Evolutionary conservation across 2,113 vertebrate genomes (phyloP), one percentile per base, ranked within the genome.

Genomic region (Pterophyllum scalare): DNA sequence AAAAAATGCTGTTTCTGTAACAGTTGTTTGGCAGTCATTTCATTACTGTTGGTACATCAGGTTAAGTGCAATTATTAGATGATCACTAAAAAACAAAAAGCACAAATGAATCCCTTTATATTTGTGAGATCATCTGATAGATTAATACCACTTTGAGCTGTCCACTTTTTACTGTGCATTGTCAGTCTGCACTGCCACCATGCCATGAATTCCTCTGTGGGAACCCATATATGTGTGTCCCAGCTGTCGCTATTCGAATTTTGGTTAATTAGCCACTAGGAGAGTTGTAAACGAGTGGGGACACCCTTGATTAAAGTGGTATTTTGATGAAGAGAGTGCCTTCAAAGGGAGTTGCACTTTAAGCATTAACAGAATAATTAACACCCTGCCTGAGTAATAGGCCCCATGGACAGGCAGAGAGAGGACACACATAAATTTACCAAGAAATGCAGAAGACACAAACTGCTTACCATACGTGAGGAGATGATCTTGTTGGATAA

Each of bases 231-330:
- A 72, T 52, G 6, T n/a, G 13, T 28, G 20, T 88, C 82, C 88
- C 82, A 17, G 22, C 80, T 75, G 88, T 80, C 79, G 84, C 81
- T 67, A 81, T 83, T 64, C 2, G 49, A 76, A 87, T 82, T 87
- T 79, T 80, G 67, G 72, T 82, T 93, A 94, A 93, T 92, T 93
- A 93, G 90, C 86, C 90, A 79, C 86, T 67, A 9, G 40, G 87
- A 89, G 91, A 88, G 86, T 80, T 83, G 88, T 88, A 93, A 91
- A 89, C 26, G 84, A 86, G 88, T 19, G 56, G 77, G 84, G 89
- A 89, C 88, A 67, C 77, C 54, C 76, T 88, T 94, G 91, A 93
- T 93, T 93, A 91, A 91, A 92, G 89, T 80, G 82, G 75, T 87
- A 85, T 88, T 92, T 86, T 86, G 89, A 75, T 70, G 89, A 87